A percentile compares a stretch with the other conserved stretches of the same genome.
phyloP scores from a whole-genome alignment of 2,888 invertebrate species.

The Sminthurides aquaticus region DNA sequence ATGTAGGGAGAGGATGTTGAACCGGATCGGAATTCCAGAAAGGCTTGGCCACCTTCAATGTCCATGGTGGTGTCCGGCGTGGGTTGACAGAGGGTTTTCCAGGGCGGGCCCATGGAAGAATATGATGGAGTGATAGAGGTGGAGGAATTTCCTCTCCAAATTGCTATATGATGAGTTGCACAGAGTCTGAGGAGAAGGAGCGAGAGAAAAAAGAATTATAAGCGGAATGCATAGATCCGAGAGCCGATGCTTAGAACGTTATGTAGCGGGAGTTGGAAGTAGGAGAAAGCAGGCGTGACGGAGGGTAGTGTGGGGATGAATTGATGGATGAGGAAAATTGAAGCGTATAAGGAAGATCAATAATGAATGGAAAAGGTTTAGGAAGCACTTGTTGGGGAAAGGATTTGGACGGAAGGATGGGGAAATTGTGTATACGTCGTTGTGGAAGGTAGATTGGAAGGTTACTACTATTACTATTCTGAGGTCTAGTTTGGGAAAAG shows the following conservation, averaged over 20 bases:
- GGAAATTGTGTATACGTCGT: background rate
- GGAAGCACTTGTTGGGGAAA: background rate
- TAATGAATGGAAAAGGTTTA: background rate
- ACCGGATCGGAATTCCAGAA: slow-evolving; percentile 39
- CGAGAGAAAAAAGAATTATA: background rate
- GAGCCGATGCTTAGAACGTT: too few species aligned
- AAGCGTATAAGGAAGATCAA: slow-evolving; percentile 1
- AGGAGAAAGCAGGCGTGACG: background rate
- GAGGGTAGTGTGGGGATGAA: background rate
- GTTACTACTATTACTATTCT: too few species aligned
- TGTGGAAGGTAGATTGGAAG: too few species aligned
- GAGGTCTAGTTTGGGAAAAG: too few species aligned
- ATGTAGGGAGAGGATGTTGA: slow-evolving; percentile 35
- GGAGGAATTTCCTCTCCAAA: slow-evolving; percentile 36
- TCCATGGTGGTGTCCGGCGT: slow-evolving; percentile 25
- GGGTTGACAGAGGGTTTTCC: slow-evolving; percentile 36
- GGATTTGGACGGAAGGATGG: background rate
- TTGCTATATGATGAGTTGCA: slow-evolving; percentile 36
- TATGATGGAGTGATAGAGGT: background rate
- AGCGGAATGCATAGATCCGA: too few species aligned
- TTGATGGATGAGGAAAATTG: slow-evolving; percentile 3
- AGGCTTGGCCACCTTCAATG: slow-evolving; percentile 37
- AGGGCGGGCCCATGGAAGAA: slow-evolving; percentile 27
- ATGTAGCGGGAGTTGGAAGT: background rate
- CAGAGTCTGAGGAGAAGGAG: slow-evolving; percentile 25